Percentiles rank a stretch among this genome's conserved stretches.
These are phyloP conservation scores for Parnassius glacialis DNA, from an alignment of 2,888 invertebrate species.

Conservation along the genomic window DNA sequence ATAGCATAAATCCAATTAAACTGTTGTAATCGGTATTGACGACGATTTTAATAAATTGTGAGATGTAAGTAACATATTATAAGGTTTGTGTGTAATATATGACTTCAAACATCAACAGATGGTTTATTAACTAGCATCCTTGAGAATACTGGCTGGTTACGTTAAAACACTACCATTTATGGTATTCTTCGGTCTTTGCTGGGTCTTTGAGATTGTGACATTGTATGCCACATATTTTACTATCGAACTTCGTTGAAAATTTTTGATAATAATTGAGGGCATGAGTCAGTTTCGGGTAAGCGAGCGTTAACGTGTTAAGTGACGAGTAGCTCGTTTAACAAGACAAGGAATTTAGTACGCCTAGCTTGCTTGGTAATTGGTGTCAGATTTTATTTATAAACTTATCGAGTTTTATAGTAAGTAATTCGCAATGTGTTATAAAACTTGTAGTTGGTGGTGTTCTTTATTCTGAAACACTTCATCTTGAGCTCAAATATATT, in stretches of 20 bases:
- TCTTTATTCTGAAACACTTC: too few relatives aligned
- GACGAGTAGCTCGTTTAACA: conserved; percentile 39
- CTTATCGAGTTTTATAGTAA: conserved; percentile 19
- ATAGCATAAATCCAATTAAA: background rate
- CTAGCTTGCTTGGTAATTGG: conserved; percentile 35
- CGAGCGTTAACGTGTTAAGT: conserved; percentile 34
- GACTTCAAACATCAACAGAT: conserved; percentile 18
- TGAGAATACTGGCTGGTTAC: conserved; percentile 34
- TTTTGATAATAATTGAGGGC: conserved; percentile 43
- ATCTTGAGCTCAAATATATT: too few relatives aligned
- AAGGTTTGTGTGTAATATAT: background rate
- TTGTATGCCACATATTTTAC: conserved; percentile 54
- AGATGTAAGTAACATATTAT: conserved; percentile 13
- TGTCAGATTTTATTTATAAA: conserved; percentile 23
- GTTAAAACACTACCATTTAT: conserved; percentile 55
- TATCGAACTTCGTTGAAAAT: conserved; percentile 33
- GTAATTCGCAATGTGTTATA: conserved; percentile 30
- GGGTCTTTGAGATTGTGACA: conserved; percentile 36
- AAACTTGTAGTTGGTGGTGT: conserved; percentile 40
- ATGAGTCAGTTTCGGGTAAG: conserved; percentile 58
- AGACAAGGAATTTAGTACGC: conserved; percentile 30
- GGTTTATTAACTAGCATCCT: conserved; percentile 21
- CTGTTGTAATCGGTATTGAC: conserved; percentile 4
- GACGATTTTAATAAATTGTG: conserved; percentile 7
- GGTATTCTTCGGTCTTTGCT: conserved; percentile 51